Evolutionary conservation across 2,113 vertebrate genomes (phyloP).

Genomic region (Clarias gariepinus): DNA sequence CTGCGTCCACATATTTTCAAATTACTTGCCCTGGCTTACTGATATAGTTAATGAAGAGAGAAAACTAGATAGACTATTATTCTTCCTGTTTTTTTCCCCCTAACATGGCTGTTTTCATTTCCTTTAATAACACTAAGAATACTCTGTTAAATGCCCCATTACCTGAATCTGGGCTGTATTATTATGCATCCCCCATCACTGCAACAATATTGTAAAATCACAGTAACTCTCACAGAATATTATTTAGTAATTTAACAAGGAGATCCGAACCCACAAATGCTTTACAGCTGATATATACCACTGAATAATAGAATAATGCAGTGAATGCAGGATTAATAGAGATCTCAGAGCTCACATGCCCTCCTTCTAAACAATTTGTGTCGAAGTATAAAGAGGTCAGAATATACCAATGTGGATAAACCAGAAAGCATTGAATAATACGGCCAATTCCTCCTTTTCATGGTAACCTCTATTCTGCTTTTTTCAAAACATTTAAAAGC

Average conservation of each 20-base stretch:
- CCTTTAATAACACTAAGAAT: not conserved
- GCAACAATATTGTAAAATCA: not conserved
- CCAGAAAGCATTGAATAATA: constrained; percentile 35
- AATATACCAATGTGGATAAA: constrained; percentile 10
- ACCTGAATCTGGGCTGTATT: not conserved
- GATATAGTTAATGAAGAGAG: not conserved
- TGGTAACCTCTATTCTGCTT: constrained; percentile 50
- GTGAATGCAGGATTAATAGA: not conserved
- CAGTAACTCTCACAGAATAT: not conserved
- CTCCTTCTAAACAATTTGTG: not conserved
- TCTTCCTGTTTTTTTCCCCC: not conserved
- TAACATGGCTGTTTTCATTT: not conserved
- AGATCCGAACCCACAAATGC: not conserved
- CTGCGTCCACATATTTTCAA: not conserved
- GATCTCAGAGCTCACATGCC: not conserved
- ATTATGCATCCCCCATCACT: not conserved
- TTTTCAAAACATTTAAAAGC: constrained; percentile 58
- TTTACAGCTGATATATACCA: not conserved
- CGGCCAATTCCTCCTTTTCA: constrained; percentile 32
- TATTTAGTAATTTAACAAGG: not conserved
- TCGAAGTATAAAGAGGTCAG: constrained; percentile 20
- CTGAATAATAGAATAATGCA: not conserved
- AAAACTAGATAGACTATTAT: not conserved
- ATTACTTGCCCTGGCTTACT: not conserved
- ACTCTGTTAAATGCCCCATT: not conserved